Conservation (phyloP, 2,888 invertebrate genomes). For the Sycophila texana region DNA sequence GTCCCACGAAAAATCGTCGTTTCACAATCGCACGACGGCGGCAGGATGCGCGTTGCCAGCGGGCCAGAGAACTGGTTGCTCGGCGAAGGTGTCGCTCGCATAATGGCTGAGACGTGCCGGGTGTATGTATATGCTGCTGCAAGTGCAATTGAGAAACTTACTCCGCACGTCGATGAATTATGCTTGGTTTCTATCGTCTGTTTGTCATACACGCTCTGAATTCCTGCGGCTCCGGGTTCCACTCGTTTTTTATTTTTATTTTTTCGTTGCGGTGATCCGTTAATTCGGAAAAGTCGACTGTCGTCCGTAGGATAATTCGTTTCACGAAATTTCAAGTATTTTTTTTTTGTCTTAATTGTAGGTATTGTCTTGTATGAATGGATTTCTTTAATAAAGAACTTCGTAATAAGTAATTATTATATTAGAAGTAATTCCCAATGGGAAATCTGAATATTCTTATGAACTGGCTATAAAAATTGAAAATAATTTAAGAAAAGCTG, state of each 20-base stretch:
- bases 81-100: neutral
- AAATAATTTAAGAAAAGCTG: too few relatives aligned
- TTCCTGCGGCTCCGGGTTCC: neutral
- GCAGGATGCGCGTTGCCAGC: neutral
- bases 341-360: too few relatives aligned
- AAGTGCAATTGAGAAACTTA: constrained; percentile 29
- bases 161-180: constrained; percentile 33
- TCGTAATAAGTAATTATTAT: too few relatives aligned
- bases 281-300: neutral
- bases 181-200: constrained; percentile 49
- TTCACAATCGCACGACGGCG: neutral
- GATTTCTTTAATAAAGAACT: too few relatives aligned
- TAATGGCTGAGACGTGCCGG: constrained; percentile 12
- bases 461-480: too few relatives aligned
- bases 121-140: constrained; percentile 11
- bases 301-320: neutral
- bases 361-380: too few relatives aligned
- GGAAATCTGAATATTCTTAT: too few relatives aligned
- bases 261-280: neutral
- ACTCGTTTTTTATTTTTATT: constrained; percentile 6
- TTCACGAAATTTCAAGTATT: too few relatives aligned
- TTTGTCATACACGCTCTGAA: constrained; percentile 46
- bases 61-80: neutral
- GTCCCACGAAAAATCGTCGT: constrained; percentile 2
- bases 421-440: too few relatives aligned